Percentiles rank a stretch among this genome's conserved stretches.
Evolutionary conservation across 2,888 invertebrate species (phyloP).

Genomic region (Lucinisca nassula): DNA sequence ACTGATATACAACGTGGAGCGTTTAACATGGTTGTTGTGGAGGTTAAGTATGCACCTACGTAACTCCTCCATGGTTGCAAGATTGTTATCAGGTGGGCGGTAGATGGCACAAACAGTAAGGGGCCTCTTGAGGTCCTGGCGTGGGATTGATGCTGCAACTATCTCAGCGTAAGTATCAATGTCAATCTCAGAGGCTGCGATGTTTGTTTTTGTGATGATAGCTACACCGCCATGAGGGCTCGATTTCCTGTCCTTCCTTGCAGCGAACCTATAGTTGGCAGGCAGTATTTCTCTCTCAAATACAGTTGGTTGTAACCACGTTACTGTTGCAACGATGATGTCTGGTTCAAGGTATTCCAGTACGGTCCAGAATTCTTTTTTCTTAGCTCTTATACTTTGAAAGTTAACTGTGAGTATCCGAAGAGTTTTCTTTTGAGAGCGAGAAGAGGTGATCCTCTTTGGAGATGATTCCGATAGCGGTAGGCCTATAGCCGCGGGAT

Average conservation of each 20-base stretch:
- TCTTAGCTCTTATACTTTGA: conserved; percentile 48
- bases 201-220: conserved; percentile 3
- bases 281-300: neutral
- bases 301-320: neutral
- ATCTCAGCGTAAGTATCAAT: conserved; percentile 23
- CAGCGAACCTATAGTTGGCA: neutral
- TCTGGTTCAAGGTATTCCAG: conserved; percentile 40
- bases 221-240: neutral
- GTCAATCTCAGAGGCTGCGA: conserved; percentile 27
- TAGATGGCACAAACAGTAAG: too few relatives aligned
- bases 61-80: too few relatives aligned
- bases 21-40: too few relatives aligned
- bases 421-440: conserved; percentile 27
- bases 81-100: too few relatives aligned
- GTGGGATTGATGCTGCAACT: conserved; percentile 23
- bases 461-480: too few relatives aligned
- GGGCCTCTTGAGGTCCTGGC: neutral
- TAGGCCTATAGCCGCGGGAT: too few relatives aligned
- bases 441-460: neutral
- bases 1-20: too few relatives aligned
- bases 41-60: too few relatives aligned
- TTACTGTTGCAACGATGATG: neutral
- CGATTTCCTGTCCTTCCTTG: neutral
- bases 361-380: conserved; percentile 46
- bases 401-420: conserved; percentile 40